phyloP scores from a whole-genome alignment of 2,113 vertebrate genomes.

The Trichomycterus rosablanca region DNA sequence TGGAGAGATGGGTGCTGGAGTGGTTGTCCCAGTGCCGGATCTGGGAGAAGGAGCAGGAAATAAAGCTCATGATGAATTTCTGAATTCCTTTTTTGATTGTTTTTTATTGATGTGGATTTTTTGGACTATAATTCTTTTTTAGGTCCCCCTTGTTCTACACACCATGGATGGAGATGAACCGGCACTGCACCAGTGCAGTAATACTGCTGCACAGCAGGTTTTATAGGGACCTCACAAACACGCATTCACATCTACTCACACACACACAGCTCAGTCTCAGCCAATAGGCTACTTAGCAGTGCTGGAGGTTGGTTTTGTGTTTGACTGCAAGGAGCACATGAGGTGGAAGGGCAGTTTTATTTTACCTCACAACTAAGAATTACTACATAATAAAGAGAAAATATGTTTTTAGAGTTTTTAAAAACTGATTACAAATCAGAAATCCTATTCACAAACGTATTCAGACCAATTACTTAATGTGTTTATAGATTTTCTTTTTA shows the following conservation, averaged over 20 bases:
- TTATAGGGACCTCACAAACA: slow-evolving; percentile 56
- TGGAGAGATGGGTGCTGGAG: slow-evolving; percentile 53
- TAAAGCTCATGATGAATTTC: slow-evolving; percentile 64
- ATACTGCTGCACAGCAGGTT: slow-evolving; percentile 69
- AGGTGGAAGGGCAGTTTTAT: slow-evolving; percentile 37
- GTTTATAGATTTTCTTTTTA: too few relatives aligned
- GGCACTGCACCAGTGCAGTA: slow-evolving; percentile 75
- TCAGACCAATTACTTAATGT: too few relatives aligned
- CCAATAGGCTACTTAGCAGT: slow-evolving; percentile 69
- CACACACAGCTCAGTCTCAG: slow-evolving; percentile 19
- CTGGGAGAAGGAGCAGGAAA: slow-evolving; percentile 52
- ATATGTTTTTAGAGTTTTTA: too few relatives aligned
- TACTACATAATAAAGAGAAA: too few relatives aligned
- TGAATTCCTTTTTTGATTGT: slow-evolving; percentile 38
- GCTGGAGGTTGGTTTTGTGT: slow-evolving; percentile 49
- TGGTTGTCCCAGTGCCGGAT: slow-evolving; percentile 59
- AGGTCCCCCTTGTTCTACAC: slow-evolving; percentile 79
- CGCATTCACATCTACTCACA: slow-evolving; percentile 34
- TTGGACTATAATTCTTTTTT: slow-evolving; percentile 53
- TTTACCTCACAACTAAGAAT: background rate
- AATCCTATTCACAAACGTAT: too few relatives aligned
- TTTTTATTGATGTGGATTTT: slow-evolving; percentile 56
- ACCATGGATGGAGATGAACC: slow-evolving; percentile 68
- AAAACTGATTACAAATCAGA: too few relatives aligned
- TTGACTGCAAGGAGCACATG: slow-evolving; percentile 26